Evolutionary conservation across 2,888 invertebrate genomes (phyloP), one percentile per base, ranked within the genome.

Genomic region (Scaptomyza parva): DNA sequence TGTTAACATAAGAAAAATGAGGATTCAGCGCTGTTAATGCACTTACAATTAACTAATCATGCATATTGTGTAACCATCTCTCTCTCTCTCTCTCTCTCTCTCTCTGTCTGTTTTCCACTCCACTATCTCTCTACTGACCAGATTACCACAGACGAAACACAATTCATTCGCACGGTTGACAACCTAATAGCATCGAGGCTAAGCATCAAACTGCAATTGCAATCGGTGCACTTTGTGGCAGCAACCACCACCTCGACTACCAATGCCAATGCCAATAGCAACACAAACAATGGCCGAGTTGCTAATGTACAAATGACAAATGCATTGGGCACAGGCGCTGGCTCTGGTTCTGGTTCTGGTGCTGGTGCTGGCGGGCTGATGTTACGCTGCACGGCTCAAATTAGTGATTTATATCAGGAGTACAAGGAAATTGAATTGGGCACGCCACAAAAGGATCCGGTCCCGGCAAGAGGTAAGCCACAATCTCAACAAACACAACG

Each of bases 391-490:
- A 94, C 94, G 51, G 95, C 96, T 33, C 93, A 94, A 82, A 93
- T 96, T 81, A 94, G 94, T 69, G 93, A 94, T 60, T 93, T 96
- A 76, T 96, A 96, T 92, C 93, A 94, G 76, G 93, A 93, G 89
- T 93, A 94, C 68, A 94, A 95, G 60, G 95, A 94, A 87, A 92
- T 95, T 78, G 94, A 95, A 89, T 94, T 96, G 88, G 94, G 95
- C 70, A 93, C 94, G 55, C 94, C 95, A 67, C 94, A 95, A 52
- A 89, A 72, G 77, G 96, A 96, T 92, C 96, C 96, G 9, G 93
- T 95, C 81, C 96, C 96, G 24, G 96, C 96, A 89, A 94, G 96
- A 93, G 96, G 96, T 96, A 91, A 93, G 89, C 86, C 54, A 54
- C 62, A 73, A 53, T 45, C 63, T 62, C 37, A 45, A 47, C 52